Evolutionary conservation across 2,797 vertebrate genomes (phyloP), one percentile per base, ranked within the genome.

Genomic region (Mareca strepera): DNA sequence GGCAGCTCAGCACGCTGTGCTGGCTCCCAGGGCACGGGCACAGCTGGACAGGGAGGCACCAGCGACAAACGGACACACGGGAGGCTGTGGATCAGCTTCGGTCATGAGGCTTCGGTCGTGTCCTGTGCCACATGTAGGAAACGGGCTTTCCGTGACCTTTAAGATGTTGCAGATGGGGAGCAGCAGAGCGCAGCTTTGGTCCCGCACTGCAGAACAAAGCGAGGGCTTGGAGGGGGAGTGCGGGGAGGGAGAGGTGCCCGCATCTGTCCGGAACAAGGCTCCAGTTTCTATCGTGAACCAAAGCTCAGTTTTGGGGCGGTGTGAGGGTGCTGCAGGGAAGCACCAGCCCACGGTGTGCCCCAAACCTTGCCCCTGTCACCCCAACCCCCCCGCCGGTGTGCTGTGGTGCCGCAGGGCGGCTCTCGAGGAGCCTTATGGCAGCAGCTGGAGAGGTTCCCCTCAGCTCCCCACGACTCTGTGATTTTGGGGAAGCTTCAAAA

Each of bases 101-200:
- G 50, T 5, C 18, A 35, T 14, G 13, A 29, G n/a, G 7, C 18
- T 26, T 21, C 15, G 11, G 16, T 25, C 8, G 33, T 37, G 37
- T 53, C 11, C 28, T 13, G 15, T 5, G 6, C 43, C 12, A 12
- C 28, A 10, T 11, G 6, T 5, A 1, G 67, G 68, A 64, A 93
- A 82, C 9, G 22, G 81, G 22, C 96, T 88, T 86, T 78, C 48
- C 93, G 80, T 7, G 94, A 97, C 96, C 92, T 96, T 97, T 97
- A 85, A 96, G 92, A 97, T 92, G 96, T 70, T 48, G 35, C 22
- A 12, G 29, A 82, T 0, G 93, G 50, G 76, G 29, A 90, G 91
- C 93, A 84, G 83, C 78, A 64, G 46, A 56, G 82, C 6, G 83
- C 84, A 92, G 29, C 72, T 72, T 75, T 26, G 67, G 75, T 46